Percentiles rank a stretch among this genome's conserved stretches.
These are phyloP conservation scores for Antennarius maculatus DNA, from an alignment of 2,797 vertebrate species.

Conservation along the genomic window DNA sequence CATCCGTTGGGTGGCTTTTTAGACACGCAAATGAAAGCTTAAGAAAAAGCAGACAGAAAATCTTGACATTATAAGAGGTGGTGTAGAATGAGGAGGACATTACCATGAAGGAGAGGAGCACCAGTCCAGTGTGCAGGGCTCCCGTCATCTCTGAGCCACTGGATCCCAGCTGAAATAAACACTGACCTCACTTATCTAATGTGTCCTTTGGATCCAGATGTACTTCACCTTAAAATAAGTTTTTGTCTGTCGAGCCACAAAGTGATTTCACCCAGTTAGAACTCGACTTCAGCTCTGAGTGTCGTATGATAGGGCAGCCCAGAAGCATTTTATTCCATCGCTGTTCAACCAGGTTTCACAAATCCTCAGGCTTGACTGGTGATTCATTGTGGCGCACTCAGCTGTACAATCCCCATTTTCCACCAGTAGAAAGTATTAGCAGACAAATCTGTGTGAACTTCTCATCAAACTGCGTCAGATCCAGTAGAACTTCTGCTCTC, in stretches of 20 bases:
- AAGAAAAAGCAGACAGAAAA: not conserved
- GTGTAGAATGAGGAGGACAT: slow-evolving; percentile 22
- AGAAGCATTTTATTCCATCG: not conserved
- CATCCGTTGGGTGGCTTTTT: no score
- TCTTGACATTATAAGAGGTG: not conserved
- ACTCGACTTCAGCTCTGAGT: not conserved
- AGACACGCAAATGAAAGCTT: not conserved
- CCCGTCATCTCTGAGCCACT: slow-evolving; percentile 74
- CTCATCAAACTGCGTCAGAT: slow-evolving; percentile 33
- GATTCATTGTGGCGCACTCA: slow-evolving; percentile 18
- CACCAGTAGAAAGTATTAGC: slow-evolving; percentile 9
- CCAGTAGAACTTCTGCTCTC: slow-evolving; percentile 42
- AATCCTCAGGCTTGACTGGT: not conserved
- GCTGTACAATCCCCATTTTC: slow-evolving; percentile 16
- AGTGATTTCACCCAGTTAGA: not conserved
- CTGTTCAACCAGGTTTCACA: slow-evolving; percentile 11
- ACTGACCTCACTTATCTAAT: slow-evolving; percentile 1
- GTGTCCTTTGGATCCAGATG: slow-evolving; percentile 10
- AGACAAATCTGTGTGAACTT: no score
- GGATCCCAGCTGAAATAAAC: slow-evolving; percentile 54
- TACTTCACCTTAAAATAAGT: not conserved
- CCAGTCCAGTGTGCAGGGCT: slow-evolving; percentile 55
- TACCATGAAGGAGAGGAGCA: slow-evolving; percentile 66
- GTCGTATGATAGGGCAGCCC: not conserved
- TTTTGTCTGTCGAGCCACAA: not conserved